Conservation (phyloP, 2,797 vertebrate species). For the Peromyscus nudipes region DNA sequence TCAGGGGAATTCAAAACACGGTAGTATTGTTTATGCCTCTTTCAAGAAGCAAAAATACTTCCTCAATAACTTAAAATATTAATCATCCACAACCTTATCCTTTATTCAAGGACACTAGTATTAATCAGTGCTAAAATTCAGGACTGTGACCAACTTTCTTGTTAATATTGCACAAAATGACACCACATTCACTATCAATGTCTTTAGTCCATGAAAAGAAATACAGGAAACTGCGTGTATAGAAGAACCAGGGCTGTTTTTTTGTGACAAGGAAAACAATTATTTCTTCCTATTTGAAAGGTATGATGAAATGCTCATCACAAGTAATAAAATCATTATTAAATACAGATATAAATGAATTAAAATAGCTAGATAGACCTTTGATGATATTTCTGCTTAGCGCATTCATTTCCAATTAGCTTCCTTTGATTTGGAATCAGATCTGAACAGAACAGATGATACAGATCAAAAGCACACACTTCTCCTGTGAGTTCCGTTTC, state of each 20-base stretch:
- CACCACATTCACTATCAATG: background rate
- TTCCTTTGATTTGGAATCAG: background rate
- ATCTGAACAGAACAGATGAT: background rate
- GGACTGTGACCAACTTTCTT: background rate
- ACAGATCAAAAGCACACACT: background rate
- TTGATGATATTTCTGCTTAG: background rate
- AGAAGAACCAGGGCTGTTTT: background rate
- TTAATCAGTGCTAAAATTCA: conserved; percentile 33
- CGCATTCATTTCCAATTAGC: background rate
- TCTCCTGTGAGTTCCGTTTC: background rate
- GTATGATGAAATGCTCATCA: background rate
- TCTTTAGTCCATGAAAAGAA: background rate
- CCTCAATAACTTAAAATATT: conserved; percentile 65
- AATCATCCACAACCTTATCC: background rate
- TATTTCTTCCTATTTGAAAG: background rate
- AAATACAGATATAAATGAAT: conserved; percentile 24
- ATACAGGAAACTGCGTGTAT: background rate
- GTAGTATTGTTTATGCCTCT: conserved; percentile 56
- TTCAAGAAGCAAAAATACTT: conserved; percentile 69
- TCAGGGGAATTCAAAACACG: conserved; percentile 54
- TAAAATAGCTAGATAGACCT: background rate
- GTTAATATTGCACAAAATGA: background rate
- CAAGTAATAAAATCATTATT: background rate
- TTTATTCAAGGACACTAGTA: conserved; percentile 56
- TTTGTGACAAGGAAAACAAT: conserved; percentile 11